Evolutionary conservation across 2,888 invertebrate species (phyloP), one percentile per base, ranked within the genome.

Genomic region (Branchellion lobata): DNA sequence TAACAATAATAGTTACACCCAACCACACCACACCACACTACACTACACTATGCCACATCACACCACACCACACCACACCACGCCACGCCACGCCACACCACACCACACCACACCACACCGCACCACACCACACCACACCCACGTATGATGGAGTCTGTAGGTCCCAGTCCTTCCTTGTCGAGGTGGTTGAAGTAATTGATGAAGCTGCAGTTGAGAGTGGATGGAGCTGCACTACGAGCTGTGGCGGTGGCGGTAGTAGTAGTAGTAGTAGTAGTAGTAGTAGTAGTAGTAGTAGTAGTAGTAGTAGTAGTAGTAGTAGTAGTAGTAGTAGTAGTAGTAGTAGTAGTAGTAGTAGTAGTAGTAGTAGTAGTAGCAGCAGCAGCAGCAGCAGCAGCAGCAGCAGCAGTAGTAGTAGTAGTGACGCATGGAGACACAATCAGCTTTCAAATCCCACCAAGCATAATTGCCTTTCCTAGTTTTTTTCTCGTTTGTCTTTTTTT

Each of bases 101-200:
- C 47, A 47, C 8, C n/a, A 47, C 47, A 8, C 18, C 47, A 47
- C 8, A 47, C 47, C 47, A 47, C 47, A 47, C 47, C 47, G 18
- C 47, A 8, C 18, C 47, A 47, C 47, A 47, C 47, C 11, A n/a
- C n/a, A n/a, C n/a, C n/a, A 75, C 36, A 73, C 80, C 78, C 47
- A 81, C 81, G 57, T 47, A 81, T 71, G 36, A 81, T 81, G 51
- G 81, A 81, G 33, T 81, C 81, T 21, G 81, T 81, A 1, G 81
- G 79, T 24, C 81, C 80, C 29, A 81, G 51, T 47, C 81, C 81
- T 40, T 81, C 81, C 69, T 79, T 78, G 27, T 81, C 81, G 29
- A 80, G 71, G 78, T 79, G 80, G 29, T 69, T 74, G 77, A 81
- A 81, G 78, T 81, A 81, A 21, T 74, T 79, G 69, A 81, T 81